Conservation (phyloP, 2,113 vertebrate species). For the Phasianus colchicus region DNA sequence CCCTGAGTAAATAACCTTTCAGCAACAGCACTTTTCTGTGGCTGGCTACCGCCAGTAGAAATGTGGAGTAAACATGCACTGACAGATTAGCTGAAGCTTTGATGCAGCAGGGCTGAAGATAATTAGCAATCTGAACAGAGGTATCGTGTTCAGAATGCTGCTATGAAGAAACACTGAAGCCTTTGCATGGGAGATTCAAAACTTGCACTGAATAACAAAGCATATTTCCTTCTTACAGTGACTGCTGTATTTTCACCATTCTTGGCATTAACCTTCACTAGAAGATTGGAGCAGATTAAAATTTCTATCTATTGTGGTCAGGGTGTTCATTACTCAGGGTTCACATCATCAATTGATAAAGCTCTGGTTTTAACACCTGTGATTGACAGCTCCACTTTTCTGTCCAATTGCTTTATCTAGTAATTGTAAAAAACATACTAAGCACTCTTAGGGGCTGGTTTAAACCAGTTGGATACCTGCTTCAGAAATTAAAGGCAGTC, state of each 20-base stretch:
- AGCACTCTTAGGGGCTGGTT: background rate
- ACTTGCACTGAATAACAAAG: background rate
- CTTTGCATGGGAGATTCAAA: background rate
- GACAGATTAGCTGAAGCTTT: background rate
- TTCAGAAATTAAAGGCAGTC: background rate
- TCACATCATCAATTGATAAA: conserved; percentile 18
- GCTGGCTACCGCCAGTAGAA: background rate
- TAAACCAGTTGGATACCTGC: background rate
- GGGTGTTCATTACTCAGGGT: conserved; percentile 32
- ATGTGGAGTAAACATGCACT: background rate
- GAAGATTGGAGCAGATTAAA: background rate
- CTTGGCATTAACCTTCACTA: background rate
- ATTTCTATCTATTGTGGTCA: conserved; percentile 25
- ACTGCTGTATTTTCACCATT: conserved; percentile 2
- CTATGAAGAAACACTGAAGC: background rate
- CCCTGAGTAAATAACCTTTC: conserved; percentile 5
- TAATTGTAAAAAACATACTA: conserved; percentile 5
- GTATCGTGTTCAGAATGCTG: background rate
- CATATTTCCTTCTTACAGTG: background rate
- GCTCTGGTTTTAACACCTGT: conserved; percentile 27
- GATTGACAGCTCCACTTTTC: conserved; percentile 29
- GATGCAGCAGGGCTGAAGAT: background rate
- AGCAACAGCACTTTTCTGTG: background rate
- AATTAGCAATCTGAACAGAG: background rate
- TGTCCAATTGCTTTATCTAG: background rate